A percentile compares a stretch with the other conserved stretches of the same genome.
These are phyloP conservation scores for Creontiades dilutus DNA, from an alignment of 2,888 invertebrate species.

Conservation along the genomic window DNA sequence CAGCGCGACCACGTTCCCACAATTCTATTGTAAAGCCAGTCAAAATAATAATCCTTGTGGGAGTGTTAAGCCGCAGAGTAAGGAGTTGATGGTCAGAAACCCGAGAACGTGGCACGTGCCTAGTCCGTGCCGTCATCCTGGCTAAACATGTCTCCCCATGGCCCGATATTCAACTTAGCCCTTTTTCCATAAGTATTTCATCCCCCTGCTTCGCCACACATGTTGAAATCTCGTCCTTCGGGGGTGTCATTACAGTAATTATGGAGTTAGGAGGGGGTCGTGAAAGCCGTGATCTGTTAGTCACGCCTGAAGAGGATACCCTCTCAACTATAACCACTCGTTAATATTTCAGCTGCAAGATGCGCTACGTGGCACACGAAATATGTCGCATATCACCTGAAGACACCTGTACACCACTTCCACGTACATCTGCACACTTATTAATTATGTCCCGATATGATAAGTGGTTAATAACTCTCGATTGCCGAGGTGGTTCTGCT, in stretches of 20 bases:
- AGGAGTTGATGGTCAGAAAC: conserved; percentile 48
- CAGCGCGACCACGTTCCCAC: conserved; percentile 66
- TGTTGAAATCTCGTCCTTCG: conserved; percentile 54
- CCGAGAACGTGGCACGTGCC: conserved; percentile 39
- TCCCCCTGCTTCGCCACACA: background rate
- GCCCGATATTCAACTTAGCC: background rate
- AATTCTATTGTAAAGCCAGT: conserved; percentile 68
- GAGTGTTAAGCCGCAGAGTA: conserved; percentile 38
- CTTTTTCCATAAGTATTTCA: conserved; percentile 56
- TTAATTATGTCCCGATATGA: no score
- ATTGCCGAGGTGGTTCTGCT: no score
- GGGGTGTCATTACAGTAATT: conserved; percentile 64
- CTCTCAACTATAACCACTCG: background rate
- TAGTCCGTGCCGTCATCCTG: conserved; percentile 16
- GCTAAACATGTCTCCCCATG: background rate
- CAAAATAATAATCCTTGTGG: conserved; percentile 67
- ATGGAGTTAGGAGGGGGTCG: conserved; percentile 47
- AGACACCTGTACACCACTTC: background rate
- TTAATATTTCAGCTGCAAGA: conserved; percentile 21
- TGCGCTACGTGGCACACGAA: background rate
- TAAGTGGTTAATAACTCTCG: no score
- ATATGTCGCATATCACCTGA: conserved; percentile 1
- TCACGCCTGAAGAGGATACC: conserved; percentile 15
- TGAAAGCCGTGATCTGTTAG: conserved; percentile 26
- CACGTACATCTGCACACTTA: background rate